Evolutionary conservation across 2,797 vertebrate genomes (phyloP), one percentile per base, ranked within the genome.

Genomic region (Parotocinclus haroldoi): DNA sequence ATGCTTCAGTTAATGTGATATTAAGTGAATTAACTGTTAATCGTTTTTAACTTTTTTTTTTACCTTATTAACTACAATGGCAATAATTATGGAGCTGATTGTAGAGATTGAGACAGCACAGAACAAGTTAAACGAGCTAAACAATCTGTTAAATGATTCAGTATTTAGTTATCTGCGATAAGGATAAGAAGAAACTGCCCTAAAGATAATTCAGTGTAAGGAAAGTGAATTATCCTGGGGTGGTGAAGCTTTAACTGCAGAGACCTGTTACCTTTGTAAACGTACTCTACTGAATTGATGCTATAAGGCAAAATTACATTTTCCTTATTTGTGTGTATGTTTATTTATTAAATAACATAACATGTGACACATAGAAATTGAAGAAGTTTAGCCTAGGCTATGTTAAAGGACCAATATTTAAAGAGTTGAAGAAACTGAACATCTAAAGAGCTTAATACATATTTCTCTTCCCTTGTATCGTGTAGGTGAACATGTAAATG

Each of bases 101-200:
- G 50, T 62, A 8, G 57, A 61, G 51, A 66, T 48, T 38, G 51
- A 1, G 39, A 64, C 51, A 64, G 69, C 48, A 69, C 45, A 12
- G 53, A 61, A 62, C n/a, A n/a, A 73, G 74, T 78, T 73, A 81
- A 76, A 78, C 58, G 74, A 73, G 18, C 74, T 68, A 81, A 83
- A 85, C 69, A 82, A 80, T 76, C 69, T 79, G 72, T 71, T 83
- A 76, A 78, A 83, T 84, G 82, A 83, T 87, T 85, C 83, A 80
- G 52, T 49, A 73, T 58, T 60, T 77, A 77, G 82, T 71, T 79
- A 63, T 65, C 27, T 62, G 59, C 38, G 52, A 71, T 58, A 36
- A 56, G 67, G 61, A 73, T 70, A 48, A 71, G 63, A 64, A 39
- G 58, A 19, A 51, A 67, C 72, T 14, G 49, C 51, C 55, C 18